Evolutionary conservation across 2,113 vertebrate genomes (phyloP).

Genomic region (Poeciliopsis prolifica): DNA sequence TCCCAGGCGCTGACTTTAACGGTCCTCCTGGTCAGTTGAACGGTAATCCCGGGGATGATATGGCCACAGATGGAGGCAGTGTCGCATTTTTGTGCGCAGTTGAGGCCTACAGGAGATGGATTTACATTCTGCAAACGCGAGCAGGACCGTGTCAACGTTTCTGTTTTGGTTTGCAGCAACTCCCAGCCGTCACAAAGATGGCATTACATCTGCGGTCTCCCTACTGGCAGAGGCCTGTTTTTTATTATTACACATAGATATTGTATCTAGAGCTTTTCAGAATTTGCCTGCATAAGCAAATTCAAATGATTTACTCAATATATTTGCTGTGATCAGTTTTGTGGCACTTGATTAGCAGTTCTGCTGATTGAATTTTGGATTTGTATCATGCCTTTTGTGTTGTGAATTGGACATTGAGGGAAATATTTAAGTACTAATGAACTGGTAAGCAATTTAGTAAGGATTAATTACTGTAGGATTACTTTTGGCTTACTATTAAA

Average conservation of each 20-base stretch:
- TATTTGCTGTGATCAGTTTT: too few relatives aligned
- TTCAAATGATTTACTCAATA: too few relatives aligned
- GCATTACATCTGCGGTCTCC: not conserved
- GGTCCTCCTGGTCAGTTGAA: fast-evolving
- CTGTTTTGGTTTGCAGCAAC: slow-evolving; percentile 16
- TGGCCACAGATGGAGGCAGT: slow-evolving; percentile 21
- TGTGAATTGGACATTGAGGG: too few relatives aligned
- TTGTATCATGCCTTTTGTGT: too few relatives aligned
- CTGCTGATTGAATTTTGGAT: too few relatives aligned
- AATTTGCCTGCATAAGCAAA: not conserved
- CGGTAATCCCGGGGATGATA: not conserved
- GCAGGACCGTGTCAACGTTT: slow-evolving; percentile 3
- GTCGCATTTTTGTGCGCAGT: slow-evolving; percentile 50
- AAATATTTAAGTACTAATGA: too few relatives aligned
- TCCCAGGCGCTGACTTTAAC: not conserved
- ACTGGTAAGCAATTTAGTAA: not conserved
- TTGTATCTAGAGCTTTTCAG: not conserved
- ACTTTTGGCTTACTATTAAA: not conserved
- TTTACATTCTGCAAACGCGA: slow-evolving; percentile 1
- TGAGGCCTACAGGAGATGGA: slow-evolving; percentile 42
- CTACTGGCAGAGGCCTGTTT: not conserved
- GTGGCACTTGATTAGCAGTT: too few relatives aligned
- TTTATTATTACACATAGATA: not conserved
- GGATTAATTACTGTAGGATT: not conserved
- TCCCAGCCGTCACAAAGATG: not conserved